Conservation (phyloP, 2,888 invertebrate species). For the Apodemia zela region DNA sequence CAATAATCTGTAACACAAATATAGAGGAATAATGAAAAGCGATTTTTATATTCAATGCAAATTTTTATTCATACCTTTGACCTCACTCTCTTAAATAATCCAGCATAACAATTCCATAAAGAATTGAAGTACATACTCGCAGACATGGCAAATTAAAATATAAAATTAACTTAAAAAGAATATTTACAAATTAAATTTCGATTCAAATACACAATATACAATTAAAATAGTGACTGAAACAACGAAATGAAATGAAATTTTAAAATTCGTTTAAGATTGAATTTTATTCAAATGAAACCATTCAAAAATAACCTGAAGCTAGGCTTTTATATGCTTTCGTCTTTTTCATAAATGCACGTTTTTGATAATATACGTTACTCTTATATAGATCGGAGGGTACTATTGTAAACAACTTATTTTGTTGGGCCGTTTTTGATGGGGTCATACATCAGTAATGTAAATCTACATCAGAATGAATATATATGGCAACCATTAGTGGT, state of each 20-base stretch:
- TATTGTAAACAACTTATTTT: conserved; percentile 27
- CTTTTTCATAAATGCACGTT: conserved; percentile 37
- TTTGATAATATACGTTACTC: conserved; percentile 32
- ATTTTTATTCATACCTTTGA: conserved; percentile 73
- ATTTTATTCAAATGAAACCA: conserved; percentile 46
- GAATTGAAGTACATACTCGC: conserved; percentile 58
- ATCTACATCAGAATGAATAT: conserved; percentile 51
- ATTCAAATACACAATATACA: conserved; percentile 71
- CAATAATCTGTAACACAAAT: conserved; percentile 8
- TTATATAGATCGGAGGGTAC: conserved; percentile 35
- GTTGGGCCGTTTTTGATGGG: conserved; percentile 32
- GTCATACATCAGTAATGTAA: conserved; percentile 35
- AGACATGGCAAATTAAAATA: conserved; percentile 73
- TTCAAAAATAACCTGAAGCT: conserved; percentile 37
- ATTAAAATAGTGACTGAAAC: conserved; percentile 76
- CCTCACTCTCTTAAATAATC: conserved; percentile 72
- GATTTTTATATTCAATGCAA: conserved; percentile 61
- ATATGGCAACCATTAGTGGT: conserved; percentile 73
- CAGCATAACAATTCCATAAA: conserved; percentile 62
- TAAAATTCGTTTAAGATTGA: conserved; percentile 55
- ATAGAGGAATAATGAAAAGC: conserved; percentile 50
- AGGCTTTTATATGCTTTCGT: conserved; percentile 41
- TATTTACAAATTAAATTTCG: conserved; percentile 76
- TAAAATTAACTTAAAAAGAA: conserved; percentile 69
- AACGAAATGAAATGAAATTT: conserved; percentile 51